These are phyloP conservation scores for Passerina amoena DNA, from an alignment of 2,113 vertebrate species.

Conservation along the genomic window DNA sequence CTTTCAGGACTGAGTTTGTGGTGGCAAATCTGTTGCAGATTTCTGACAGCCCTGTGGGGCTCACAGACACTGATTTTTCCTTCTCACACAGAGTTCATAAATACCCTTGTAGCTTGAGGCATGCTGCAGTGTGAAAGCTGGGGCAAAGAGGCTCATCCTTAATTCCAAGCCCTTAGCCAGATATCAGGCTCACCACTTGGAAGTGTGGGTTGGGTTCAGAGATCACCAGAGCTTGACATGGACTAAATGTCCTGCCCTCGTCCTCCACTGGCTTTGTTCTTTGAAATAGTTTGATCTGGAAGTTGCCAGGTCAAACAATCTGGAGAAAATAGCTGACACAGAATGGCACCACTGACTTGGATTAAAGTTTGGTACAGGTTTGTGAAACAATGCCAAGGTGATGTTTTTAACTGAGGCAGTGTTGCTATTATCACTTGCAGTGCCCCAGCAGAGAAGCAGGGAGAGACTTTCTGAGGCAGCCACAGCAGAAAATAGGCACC, in stretches of 20 bases:
- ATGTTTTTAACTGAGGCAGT: neutral
- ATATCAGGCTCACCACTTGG: neutral
- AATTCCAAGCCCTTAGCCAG: neutral
- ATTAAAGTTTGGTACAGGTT: neutral
- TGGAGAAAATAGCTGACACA: neutral
- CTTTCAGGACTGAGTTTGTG: neutral
- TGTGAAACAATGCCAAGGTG: neutral
- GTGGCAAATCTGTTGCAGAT: neutral
- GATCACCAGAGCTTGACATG: neutral
- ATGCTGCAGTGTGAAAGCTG: neutral
- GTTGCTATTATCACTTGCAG: neutral
- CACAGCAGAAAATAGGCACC: neutral
- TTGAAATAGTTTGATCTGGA: neutral
- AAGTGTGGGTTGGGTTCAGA: accelerated
- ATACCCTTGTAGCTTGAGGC: neutral
- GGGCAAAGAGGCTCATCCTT: neutral
- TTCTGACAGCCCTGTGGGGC: neutral
- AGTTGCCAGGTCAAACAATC: neutral
- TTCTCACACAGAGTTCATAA: neutral
- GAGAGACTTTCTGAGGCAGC: neutral
- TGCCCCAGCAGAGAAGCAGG: neutral
- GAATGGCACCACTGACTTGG: neutral
- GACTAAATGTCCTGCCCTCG: neutral
- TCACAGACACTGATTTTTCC: neutral
- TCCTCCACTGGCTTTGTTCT: neutral